A percentile compares a stretch with the other conserved stretches of the same genome.
Evolutionary conservation across 2,113 vertebrate species (phyloP).

Genomic region (Chaetorhynchus papuensis): DNA sequence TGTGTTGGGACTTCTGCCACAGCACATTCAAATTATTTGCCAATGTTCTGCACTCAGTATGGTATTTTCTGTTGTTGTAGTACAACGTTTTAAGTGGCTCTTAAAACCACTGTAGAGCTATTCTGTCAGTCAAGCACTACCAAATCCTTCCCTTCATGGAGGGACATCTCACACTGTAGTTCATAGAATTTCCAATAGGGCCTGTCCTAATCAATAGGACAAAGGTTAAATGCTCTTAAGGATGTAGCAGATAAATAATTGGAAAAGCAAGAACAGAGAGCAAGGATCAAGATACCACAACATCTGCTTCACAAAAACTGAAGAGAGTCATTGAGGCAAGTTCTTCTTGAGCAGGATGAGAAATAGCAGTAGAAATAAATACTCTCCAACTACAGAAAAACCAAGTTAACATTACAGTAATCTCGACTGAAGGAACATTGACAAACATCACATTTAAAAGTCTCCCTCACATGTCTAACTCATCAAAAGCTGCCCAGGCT

Average conservation of each 20-base stretch:
- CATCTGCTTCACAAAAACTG: neutral
- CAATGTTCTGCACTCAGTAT: neutral
- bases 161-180: neutral
- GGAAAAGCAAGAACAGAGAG: neutral
- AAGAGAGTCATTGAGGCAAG: neutral
- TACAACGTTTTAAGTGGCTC: neutral
- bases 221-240: neutral
- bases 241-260: neutral
- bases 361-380: conserved; percentile 36
- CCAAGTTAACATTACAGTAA: conserved; percentile 8
- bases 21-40: neutral
- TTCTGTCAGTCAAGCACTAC: neutral
- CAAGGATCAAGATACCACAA: neutral
- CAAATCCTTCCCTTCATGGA: neutral
- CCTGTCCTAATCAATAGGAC: neutral
- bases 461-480: conserved; percentile 1
- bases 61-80: neutral
- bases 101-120: neutral
- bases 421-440: neutral
- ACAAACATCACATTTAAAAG: conserved; percentile 18
- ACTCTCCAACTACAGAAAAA: conserved; percentile 3
- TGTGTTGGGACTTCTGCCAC: neutral
- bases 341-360: neutral
- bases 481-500: neutral
- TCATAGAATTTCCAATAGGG: neutral